Evolutionary conservation across 2,888 invertebrate species (phyloP), one percentile per base, ranked within the genome.

Genomic region (Noctua janthina): DNA sequence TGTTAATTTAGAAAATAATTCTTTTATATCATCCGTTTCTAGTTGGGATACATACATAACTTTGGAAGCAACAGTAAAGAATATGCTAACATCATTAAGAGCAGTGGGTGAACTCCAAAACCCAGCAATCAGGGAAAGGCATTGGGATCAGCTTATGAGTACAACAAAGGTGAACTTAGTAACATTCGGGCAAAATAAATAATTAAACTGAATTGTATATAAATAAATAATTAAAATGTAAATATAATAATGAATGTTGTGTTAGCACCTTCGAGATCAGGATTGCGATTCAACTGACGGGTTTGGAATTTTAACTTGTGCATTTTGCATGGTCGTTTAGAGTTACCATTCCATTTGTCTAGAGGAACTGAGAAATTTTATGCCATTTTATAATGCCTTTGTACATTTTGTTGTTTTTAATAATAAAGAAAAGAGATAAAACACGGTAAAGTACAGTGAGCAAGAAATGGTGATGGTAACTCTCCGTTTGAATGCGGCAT

Each of bases 41-140:
- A 97, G 97, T 83, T 99, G 99, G 99, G 99, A 99, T 92, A 98
- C 99, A 0, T 99, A 99, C 92, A 97, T 98, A 0, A 98, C 98
- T 74, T 96, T 99, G 71, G 99, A 99, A 95, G 98, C 98, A 17
- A 99, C 98, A 0, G 99, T 99, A 1, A 99, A 99, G 96, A 99
- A 99, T 95, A 99, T 99, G 98, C 95, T 99, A 75, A 99, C 99
- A 6, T 99, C 99, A 0, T 96, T 99, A 79, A 98, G 99, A 92
- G 99, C 99, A 10, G 99, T 99, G 5, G 99, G 99, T 66, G 99
- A 99, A 94, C 97, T 99, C 6, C 99, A 99, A 96, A 99, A 99
- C 96, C 98, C 99, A 67, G 99, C 99, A 0, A 99, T 99, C 87
- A 97, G 99, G 82, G 99, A 99, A 95, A 97, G 99, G 43, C 99